phyloP scores from a whole-genome alignment of 2,888 invertebrate species.

The Bedellia somnulentella region DNA sequence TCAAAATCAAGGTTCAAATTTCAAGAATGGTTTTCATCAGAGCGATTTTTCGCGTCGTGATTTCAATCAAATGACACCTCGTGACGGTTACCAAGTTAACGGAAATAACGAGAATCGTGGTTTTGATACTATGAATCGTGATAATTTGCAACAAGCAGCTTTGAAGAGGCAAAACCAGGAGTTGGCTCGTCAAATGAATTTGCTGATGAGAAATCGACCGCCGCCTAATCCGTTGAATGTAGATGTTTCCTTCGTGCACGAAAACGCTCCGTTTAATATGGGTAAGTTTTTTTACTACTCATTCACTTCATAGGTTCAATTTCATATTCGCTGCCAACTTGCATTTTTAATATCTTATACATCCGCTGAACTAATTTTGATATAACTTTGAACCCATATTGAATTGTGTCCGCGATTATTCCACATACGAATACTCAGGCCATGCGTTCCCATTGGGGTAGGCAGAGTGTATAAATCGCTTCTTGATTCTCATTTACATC shows the following conservation, averaged over 20 bases:
- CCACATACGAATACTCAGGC: no score
- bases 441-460: no score
- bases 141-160: constrained; percentile 31
- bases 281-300: constrained; percentile 38
- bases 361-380: no score
- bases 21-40: constrained; percentile 39
- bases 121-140: constrained; percentile 28
- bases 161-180: constrained; percentile 42
- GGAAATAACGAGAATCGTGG: constrained; percentile 25
- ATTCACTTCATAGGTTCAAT: neutral
- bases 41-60: constrained; percentile 38
- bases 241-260: constrained; percentile 46
- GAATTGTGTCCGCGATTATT: no score
- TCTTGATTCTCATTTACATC: no score
- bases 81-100: constrained; percentile 24
- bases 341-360: neutral
- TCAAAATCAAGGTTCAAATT: constrained; percentile 25
- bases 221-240: constrained; percentile 45
- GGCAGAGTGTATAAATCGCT: no score
- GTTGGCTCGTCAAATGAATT: constrained; percentile 40
- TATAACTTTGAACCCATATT: no score
- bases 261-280: constrained; percentile 41
- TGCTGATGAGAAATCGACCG: constrained; percentile 41
- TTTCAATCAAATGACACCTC: constrained; percentile 26
- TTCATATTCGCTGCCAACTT: neutral